Evolutionary conservation across 2,888 invertebrate species (phyloP).

Genomic region (Chloroclystis v-ata): DNA sequence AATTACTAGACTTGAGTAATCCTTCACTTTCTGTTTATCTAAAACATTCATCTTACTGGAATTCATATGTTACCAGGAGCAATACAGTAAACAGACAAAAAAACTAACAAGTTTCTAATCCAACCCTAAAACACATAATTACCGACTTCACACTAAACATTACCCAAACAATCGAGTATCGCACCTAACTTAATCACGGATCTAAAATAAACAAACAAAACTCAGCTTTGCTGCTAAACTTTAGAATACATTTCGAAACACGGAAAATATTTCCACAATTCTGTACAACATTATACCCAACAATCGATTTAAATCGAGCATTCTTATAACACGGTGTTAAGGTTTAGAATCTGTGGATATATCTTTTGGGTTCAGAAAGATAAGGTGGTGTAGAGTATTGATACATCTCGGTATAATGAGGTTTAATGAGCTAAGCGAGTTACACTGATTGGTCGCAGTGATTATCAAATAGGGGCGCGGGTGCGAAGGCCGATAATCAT

Average conservation of each 20-base stretch:
- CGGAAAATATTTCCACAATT: slow-evolving; percentile 34
- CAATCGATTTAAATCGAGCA: background rate
- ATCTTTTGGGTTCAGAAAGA: slow-evolving; percentile 1
- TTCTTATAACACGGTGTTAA: slow-evolving; percentile 10
- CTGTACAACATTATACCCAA: slow-evolving; percentile 10
- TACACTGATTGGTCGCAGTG: slow-evolving; percentile 44
- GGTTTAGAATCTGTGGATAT: slow-evolving; percentile 12
- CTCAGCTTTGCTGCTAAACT: slow-evolving; percentile 22
- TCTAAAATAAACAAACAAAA: slow-evolving; percentile 41
- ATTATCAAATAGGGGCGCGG: slow-evolving; percentile 32
- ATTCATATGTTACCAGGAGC: no score
- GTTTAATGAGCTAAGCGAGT: slow-evolving; percentile 44
- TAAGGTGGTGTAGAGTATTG: slow-evolving; percentile 36
- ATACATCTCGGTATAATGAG: slow-evolving; percentile 44
- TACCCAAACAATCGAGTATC: slow-evolving; percentile 35
- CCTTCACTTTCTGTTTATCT: no score
- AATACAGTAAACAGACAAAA: slow-evolving; percentile 14
- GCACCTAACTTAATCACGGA: slow-evolving; percentile 47
- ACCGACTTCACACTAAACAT: slow-evolving; percentile 32
- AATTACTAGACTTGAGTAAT: no score
- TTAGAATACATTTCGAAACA: slow-evolving; percentile 25
- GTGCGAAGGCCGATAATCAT: slow-evolving; percentile 30
- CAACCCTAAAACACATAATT: slow-evolving; percentile 32
- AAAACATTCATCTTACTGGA: no score
- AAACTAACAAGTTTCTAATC: slow-evolving; percentile 16